Percentiles rank a stretch among this genome's conserved stretches.
phyloP scores from a whole-genome alignment of 1,140 invertebrate species.

The Platyscapa corneri region DNA sequence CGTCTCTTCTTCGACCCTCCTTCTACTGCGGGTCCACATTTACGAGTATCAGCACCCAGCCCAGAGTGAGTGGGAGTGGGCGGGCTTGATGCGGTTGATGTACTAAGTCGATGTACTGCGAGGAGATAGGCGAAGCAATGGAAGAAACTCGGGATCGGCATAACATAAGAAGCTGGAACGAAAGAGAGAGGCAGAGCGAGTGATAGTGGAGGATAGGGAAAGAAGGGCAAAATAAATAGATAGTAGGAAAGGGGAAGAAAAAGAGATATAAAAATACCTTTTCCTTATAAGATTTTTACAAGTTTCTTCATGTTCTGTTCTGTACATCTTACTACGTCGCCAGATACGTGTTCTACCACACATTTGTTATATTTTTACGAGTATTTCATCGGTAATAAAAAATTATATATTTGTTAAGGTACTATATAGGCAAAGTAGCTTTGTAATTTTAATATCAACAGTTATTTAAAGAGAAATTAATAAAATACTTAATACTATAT shows the following conservation, averaged over 20 bases:
- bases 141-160: neutral
- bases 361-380: neutral
- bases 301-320: neutral
- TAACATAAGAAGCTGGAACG: neutral
- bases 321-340: neutral
- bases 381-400: neutral
- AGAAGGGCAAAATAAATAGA: neutral
- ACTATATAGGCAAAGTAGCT: too few relatives aligned
- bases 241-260: neutral
- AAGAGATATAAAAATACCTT: too few relatives aligned
- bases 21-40: slow-evolving; percentile 36
- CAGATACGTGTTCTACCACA: neutral
- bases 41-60: slow-evolving; percentile 31
- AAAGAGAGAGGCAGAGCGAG: neutral
- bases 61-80: neutral
- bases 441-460: too few relatives aligned
- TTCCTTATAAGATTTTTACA: slow-evolving; percentile 22
- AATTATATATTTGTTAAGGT: neutral
- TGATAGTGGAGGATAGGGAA: neutral
- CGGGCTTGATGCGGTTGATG: slow-evolving; percentile 34
- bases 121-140: neutral
- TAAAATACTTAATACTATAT: too few relatives aligned
- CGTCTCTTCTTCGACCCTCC: slow-evolving; percentile 4
- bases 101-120: slow-evolving; percentile 42
- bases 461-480: too few relatives aligned